A percentile compares a stretch with the other conserved stretches of the same genome.
Evolutionary conservation across 2,797 vertebrate species (phyloP).

Genomic region (Characodon lateralis): DNA sequence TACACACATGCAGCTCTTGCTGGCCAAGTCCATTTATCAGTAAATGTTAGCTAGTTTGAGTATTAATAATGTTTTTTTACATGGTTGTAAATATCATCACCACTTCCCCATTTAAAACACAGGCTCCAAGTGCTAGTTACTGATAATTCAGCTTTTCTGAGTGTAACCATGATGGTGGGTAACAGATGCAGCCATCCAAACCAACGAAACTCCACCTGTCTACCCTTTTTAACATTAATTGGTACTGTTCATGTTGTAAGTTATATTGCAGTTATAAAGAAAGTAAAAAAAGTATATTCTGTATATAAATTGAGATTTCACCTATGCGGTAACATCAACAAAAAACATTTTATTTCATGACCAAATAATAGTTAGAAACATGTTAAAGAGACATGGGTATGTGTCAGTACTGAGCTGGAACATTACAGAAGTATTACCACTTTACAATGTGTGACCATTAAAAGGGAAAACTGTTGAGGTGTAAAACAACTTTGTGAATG

Average conservation of each 20-base stretch:
- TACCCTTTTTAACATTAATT: background rate
- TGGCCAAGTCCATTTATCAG: conserved; percentile 25
- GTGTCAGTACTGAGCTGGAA: too few relatives aligned
- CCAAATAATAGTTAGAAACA: background rate
- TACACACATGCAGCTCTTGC: background rate
- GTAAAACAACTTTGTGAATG: too few relatives aligned
- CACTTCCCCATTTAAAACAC: conserved; percentile 31
- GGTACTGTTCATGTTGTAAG: background rate
- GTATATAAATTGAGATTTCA: background rate
- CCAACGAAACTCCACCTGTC: background rate
- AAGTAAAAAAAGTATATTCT: too few relatives aligned
- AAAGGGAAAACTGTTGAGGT: background rate
- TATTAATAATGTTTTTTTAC: conserved; percentile 46
- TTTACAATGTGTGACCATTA: background rate
- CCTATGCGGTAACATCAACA: background rate
- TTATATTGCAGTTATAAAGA: background rate
- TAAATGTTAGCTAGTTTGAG: conserved; percentile 46
- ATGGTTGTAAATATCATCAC: conserved; percentile 41
- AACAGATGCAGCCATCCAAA: conserved; percentile 8
- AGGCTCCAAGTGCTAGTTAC: conserved; percentile 34
- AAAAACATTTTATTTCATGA: conserved; percentile 1
- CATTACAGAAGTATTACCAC: background rate
- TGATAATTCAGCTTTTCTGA: conserved; percentile 32
- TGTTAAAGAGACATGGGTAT: too few relatives aligned
- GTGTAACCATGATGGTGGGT: conserved; percentile 3